Conservation (phyloP, 2,797 vertebrate genomes). For the Heteromormyrus szaboi region DNA sequence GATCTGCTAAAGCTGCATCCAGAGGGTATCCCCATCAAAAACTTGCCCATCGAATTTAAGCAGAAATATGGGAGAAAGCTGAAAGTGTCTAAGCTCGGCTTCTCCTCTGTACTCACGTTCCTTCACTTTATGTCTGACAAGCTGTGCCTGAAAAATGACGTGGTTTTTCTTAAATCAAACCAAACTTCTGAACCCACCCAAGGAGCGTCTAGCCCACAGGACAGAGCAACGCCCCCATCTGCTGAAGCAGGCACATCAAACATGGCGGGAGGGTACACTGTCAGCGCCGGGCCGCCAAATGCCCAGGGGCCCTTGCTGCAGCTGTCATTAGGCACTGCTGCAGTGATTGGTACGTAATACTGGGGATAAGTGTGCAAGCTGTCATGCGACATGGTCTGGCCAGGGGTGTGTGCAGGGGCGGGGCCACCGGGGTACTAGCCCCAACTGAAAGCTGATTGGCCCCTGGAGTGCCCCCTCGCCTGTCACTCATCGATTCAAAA, state of each 20-base stretch:
- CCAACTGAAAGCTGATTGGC: background rate
- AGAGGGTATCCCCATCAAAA: slow-evolving; percentile 45
- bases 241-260: background rate
- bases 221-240: background rate
- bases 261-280: background rate
- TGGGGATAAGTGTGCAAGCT: background rate
- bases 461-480: background rate
- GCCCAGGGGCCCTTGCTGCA: background rate
- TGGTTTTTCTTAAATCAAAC: slow-evolving; percentile 46
- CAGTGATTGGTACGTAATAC: background rate
- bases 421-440: background rate
- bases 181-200: background rate
- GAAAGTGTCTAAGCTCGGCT: slow-evolving; percentile 41
- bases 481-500: background rate
- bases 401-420: background rate
- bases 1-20: slow-evolving; percentile 43
- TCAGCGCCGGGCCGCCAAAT: background rate
- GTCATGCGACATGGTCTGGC: background rate
- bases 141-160: slow-evolving; percentile 39
- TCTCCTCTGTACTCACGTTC: slow-evolving; percentile 36
- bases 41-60: slow-evolving; percentile 38
- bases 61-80: slow-evolving; percentile 44
- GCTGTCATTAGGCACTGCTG: background rate
- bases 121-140: slow-evolving; percentile 39
- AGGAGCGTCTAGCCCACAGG: background rate